Evolutionary conservation across 2,888 invertebrate genomes (phyloP).

Genomic region (Melanophora roralis): DNA sequence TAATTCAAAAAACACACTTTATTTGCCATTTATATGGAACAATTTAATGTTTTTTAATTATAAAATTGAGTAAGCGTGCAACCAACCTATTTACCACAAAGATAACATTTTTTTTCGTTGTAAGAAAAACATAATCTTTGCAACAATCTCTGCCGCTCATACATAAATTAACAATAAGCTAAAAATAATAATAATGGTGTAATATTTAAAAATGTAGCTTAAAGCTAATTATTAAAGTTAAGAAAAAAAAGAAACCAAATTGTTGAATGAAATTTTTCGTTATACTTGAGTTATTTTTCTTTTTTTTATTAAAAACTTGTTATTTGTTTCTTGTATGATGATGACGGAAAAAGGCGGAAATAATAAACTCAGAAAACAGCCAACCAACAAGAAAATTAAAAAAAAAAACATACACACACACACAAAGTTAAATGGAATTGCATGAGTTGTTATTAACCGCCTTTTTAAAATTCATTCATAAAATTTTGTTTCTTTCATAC

Average conservation of each 20-base stretch:
- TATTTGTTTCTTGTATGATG: constrained; percentile 16
- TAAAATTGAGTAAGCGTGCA: neutral
- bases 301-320: neutral
- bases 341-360: constrained; percentile 57
- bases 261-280: constrained; percentile 62
- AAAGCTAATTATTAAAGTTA: constrained; percentile 56
- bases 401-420: constrained; percentile 14
- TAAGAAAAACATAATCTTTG: neutral
- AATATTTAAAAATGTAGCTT: constrained; percentile 37
- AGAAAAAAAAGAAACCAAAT: constrained; percentile 35
- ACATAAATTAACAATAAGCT: constrained; percentile 22
- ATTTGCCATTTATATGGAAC: constrained; percentile 3
- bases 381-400: constrained; percentile 45
- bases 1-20: neutral
- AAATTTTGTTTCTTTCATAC: constrained; percentile 39
- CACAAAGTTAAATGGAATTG: constrained; percentile 42
- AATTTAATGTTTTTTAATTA: constrained; percentile 1
- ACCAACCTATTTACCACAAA: neutral
- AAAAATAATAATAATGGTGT: constrained; percentile 27
- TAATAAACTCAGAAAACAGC: constrained; percentile 50
- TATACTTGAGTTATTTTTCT: constrained; percentile 57
- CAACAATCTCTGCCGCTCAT: constrained; percentile 19
- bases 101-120: neutral
- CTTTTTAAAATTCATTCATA: constrained; percentile 62
- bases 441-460: constrained; percentile 58